Base-by-base conservation (phyloP, 2,888 invertebrate species). In the Pomacea canaliculata region DNA sequence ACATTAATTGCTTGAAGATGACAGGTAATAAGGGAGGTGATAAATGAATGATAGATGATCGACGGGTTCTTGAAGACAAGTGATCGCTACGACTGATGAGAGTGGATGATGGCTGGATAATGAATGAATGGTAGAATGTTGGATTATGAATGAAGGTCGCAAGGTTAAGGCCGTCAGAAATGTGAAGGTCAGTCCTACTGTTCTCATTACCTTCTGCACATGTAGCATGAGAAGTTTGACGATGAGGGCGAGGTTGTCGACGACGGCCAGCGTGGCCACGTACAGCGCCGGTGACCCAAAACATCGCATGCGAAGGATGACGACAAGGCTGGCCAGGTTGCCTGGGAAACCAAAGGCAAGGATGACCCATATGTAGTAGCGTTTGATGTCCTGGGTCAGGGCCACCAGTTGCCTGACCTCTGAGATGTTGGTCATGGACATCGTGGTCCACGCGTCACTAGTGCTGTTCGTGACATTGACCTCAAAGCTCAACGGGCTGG, bases 331-430 rank as follows among this genome's bases (percentile, higher is more conserved):
- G 71, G 66, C 37, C 18, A 71, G 46, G 73, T 77, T 77, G 62
- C 73, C 77, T 0, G 77, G 77, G 46, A 77, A 77, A 12, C 77
- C 77, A 60, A 74, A 65, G 77, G 66, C 70, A 65, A 77, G 73
- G 67, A 77, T 66, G 73, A 77, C 23, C 73, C 73, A 77, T 63
- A 77, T 77, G 77, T 77, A 77, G 49, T 63, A 51, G 18, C 70
- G 70, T 27, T 70, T 66, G 59, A 74, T 70, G 60, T 23, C 65
- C 19, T 59, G 16, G 12, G 67, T 37, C 5, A 46, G 37, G 12
- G 73, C 68, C 51, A 7, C n/a, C 56, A 66, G 59, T 1, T 37
- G 73, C 9, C 27, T 59, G 23, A 73, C 56, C 67, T 48, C 37
- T 37, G 18, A 18, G 19, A n/a, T 8, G 27, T 72, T 63, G 19